phyloP scores from a whole-genome alignment of 2,888 invertebrate species.

The Hololepta plana region DNA sequence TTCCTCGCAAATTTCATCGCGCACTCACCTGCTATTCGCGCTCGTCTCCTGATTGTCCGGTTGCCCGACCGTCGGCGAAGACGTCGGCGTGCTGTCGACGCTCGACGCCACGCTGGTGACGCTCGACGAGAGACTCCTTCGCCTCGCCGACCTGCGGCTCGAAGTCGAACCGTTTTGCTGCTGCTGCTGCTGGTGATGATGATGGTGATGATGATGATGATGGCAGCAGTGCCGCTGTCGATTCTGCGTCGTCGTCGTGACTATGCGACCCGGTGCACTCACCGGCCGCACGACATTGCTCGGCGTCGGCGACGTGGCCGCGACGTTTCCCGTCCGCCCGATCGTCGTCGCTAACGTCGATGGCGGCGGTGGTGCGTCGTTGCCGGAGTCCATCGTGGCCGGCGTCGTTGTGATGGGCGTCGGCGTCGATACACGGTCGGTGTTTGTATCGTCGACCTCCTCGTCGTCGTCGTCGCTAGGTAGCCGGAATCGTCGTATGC shows the following conservation, averaged over 20 bases:
- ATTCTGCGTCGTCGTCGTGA: no score
- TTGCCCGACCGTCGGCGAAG: slow-evolving; percentile 17
- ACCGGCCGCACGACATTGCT: slow-evolving; percentile 20
- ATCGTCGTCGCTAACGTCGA: slow-evolving; percentile 22
- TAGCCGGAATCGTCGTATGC: slow-evolving; percentile 31
- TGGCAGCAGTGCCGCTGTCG: no score
- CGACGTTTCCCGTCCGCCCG: slow-evolving; percentile 11
- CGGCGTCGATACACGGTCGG: slow-evolving; percentile 2
- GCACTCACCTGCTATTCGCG: no score
- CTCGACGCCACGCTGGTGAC: slow-evolving; percentile 25
- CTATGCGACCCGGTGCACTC: slow-evolving; percentile 25
- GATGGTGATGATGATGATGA: no score
- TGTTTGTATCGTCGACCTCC: slow-evolving; percentile 5
- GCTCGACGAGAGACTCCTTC: slow-evolving; percentile 25
- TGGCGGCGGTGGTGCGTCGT: slow-evolving; percentile 14
- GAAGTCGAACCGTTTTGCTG: no score
- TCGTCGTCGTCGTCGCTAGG: no score
- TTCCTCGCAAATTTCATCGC: no score
- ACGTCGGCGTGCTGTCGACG: slow-evolving; percentile 22
- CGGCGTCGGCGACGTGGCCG: no score
- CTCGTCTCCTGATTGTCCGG: no score
- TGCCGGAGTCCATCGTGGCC: slow-evolving; percentile 7
- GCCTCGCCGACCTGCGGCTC: no score
- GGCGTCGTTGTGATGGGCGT: no score
- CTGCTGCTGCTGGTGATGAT: no score